These are phyloP conservation scores for Enoplosus armatus DNA, from an alignment of 2,797 vertebrate species.

Conservation along the genomic window DNA sequence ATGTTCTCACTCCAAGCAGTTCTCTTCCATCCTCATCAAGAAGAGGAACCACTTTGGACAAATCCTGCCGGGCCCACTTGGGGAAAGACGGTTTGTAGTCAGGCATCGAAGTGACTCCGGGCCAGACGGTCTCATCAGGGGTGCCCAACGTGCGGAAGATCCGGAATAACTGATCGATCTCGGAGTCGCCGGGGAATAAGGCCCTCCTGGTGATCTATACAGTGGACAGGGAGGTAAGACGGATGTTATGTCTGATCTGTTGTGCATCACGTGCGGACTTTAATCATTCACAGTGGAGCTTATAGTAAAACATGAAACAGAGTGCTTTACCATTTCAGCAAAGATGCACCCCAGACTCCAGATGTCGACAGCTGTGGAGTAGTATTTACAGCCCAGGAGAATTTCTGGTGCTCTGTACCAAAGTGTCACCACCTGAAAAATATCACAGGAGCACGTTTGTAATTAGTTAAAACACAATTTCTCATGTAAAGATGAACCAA, in stretches of 20 bases:
- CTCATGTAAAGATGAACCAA: not conserved
- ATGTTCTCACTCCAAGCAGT: constrained; percentile 89
- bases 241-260: not conserved
- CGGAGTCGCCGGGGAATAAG: constrained; percentile 94
- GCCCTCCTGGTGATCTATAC: constrained; percentile 92
- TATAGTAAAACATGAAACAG: not conserved
- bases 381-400: constrained; percentile 96
- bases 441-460: not conserved
- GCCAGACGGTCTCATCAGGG: constrained; percentile 93
- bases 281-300: not conserved
- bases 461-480: not conserved
- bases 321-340: constrained; percentile 92
- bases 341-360: constrained; percentile 98
- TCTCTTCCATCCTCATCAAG: constrained; percentile 94
- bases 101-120: constrained; percentile 95
- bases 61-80: constrained; percentile 94
- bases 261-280: not conserved
- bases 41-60: constrained; percentile 92
- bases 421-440: constrained; percentile 92
- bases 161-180: constrained; percentile 96
- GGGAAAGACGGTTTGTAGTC: constrained; percentile 97
- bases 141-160: constrained; percentile 97
- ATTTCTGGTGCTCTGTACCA: constrained; percentile 98
- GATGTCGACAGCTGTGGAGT: constrained; percentile 96
- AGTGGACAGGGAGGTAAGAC: not conserved